Evolutionary conservation across 2,113 vertebrate genomes (phyloP).

Genomic region (Piliocolobus tephrosceles): DNA sequence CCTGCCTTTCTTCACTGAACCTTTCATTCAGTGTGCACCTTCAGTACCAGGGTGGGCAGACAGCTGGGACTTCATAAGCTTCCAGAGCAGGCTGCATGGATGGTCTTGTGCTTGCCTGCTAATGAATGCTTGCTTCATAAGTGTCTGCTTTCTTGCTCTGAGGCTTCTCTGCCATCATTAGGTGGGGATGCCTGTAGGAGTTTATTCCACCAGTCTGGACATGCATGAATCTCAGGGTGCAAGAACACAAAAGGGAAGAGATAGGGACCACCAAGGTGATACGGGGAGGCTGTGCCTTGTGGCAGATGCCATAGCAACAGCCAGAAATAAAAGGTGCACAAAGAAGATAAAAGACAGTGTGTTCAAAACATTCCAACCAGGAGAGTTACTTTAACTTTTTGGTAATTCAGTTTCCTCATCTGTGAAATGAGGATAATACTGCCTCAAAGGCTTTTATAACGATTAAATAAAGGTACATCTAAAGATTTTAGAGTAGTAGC

Average conservation of each 20-base stretch:
- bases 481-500: background rate
- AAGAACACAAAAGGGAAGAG: background rate
- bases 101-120: background rate
- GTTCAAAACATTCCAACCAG: background rate
- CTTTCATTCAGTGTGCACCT: background rate
- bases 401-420: background rate
- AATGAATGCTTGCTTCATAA: background rate
- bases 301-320: fast-evolving
- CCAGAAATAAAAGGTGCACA: background rate
- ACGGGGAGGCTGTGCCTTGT: background rate
- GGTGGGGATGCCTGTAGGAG: background rate
- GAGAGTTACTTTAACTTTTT: background rate
- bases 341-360: background rate
- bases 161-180: background rate
- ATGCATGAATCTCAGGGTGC: background rate
- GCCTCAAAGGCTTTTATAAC: background rate
- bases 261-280: background rate
- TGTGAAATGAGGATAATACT: background rate
- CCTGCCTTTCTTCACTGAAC: background rate
- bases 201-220: background rate
- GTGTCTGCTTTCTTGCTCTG: background rate
- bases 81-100: background rate
- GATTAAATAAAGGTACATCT: background rate
- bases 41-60: background rate
- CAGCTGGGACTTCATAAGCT: background rate